Base-by-base conservation (phyloP, 1,140 invertebrate genomes). In the Polyergus mexicanus region DNA sequence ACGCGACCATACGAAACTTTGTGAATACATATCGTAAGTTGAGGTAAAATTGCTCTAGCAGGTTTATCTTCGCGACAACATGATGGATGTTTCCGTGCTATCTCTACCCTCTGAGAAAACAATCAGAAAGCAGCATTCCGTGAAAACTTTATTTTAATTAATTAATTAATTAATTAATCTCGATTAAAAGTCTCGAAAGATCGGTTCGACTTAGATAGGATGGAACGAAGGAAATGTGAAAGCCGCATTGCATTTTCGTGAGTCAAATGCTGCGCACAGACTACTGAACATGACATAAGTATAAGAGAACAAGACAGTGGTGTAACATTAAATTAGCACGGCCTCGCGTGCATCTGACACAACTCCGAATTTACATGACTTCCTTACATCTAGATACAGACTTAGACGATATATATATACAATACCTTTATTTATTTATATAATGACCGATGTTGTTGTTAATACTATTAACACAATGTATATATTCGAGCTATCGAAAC, bases 21-120 rank as follows among this genome's bases (percentile, higher is more conserved):
- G 47, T 72, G 78, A 83, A 83, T 83, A 83, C 68, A 83, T 83
- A 83, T 19, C 19, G 11, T 74, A 74, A 60, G 78, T 60, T 47
- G n/a, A 19, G 25, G 25, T 60, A 68, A 83, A 47, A 83, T 83
- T 83, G 38, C 78, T 22, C 11, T 38, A 25, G 38, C 68, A 58
- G 51, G 51, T 51, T 71, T 81, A 81, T 71, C 69, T 84, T 84
- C 19, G 41, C 32, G 41, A 47, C 22, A 41, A 44, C 44, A 32
- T 35, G 19, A 44, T 44, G 16, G 65, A 69, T 11, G 13, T 72
- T 81, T 71, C 38, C 3, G 32, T 32, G 32, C 16, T 6, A 11
- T 35, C 22, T 58, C 38, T 60, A 19, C 44, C 32, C 28, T 25
- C 11, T 72, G 25, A 32, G 51, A 81, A 72, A 72, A 81, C 51